phyloP scores from a whole-genome alignment of 2,888 invertebrate genomes.

The Zygogramma bicolorata region DNA sequence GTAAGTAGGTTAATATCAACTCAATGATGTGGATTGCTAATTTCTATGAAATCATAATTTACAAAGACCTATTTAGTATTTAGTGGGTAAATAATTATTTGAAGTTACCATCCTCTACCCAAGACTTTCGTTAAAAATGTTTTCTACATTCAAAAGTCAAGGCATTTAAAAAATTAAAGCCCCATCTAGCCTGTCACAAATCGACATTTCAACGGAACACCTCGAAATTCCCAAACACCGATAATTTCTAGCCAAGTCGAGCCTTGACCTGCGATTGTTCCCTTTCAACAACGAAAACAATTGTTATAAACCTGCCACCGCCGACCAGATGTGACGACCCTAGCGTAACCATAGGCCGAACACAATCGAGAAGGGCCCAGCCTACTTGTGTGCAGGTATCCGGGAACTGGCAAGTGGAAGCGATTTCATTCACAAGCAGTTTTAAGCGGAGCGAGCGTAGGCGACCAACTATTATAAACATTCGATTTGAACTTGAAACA shows the following conservation, averaged over 20 bases:
- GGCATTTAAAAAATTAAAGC: too few species aligned
- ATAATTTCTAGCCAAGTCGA: neutral
- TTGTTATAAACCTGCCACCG: neutral
- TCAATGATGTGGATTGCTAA: too few species aligned
- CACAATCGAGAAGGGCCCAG: neutral
- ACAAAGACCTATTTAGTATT: too few species aligned
- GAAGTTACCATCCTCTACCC: too few species aligned
- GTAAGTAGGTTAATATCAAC: too few species aligned
- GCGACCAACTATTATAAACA: conserved; percentile 52
- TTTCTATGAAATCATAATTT: too few species aligned
- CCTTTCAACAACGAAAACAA: neutral
- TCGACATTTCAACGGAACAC: too few species aligned
- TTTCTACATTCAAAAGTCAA: too few species aligned
- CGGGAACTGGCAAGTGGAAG: neutral
- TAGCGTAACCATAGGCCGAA: neutral
- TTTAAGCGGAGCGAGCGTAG: conserved; percentile 44
- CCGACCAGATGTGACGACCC: neutral
- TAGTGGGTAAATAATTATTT: too few species aligned
- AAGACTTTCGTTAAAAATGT: too few species aligned
- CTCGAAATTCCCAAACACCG: neutral
- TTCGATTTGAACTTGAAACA: conserved; percentile 53
- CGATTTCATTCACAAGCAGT: conserved; percentile 42
- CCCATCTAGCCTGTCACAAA: too few species aligned
- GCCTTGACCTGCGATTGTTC: neutral
- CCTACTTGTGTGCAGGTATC: conserved; percentile 10